Base-by-base conservation (phyloP, 1,140 invertebrate species). In the Drosophila bocqueti region DNA sequence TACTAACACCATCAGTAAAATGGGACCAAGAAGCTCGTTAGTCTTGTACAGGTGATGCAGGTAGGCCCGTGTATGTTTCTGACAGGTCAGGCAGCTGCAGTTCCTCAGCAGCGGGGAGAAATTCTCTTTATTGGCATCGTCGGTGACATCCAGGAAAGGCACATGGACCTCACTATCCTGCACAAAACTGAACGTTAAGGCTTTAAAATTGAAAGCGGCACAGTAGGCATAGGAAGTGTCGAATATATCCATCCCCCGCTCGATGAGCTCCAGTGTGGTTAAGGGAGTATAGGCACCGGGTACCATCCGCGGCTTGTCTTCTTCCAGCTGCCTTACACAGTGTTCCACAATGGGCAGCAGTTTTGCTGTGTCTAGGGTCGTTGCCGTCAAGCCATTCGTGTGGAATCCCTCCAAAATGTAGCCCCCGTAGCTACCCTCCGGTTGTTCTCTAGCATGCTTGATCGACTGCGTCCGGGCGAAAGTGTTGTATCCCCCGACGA, bases 331-430 rank as follows among this genome's bases (percentile, higher is more conserved):
- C 90, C 94, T 94, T 73, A 95, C 85, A 43, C 97, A 93, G 59
- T 97, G 84, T 49, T 94, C 83, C 76, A 94, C 93, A 62, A 97
- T 92, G 52, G 94, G 94, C n/a, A 94, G 80, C 47, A 95, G 89
- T 16, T 94, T 73, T 50, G 96, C 92, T 50, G 94, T 90, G 60
- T 95, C 94, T 24, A 95, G 93, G 75, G 94, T 54, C 0, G 86
- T 81, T 2, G 93, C 73, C 75, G 84, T 84, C 83, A 95, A 86
- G 38, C 96, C 95, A 93, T 96, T 96, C 61, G 94, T 95, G 85
- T 97, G 96, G 65, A 98, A 95, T 64, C 97, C 97, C 92, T 97
- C 96, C 42, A 98, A 94, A 1, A 97, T 93, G 93, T 95, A 97
- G 49, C 97, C 96, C 54, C 94, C 92, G 15, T 95, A 71, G 60